Conservation (phyloP, 2,888 invertebrate species). For the Yponomeuta cagnagella region DNA sequence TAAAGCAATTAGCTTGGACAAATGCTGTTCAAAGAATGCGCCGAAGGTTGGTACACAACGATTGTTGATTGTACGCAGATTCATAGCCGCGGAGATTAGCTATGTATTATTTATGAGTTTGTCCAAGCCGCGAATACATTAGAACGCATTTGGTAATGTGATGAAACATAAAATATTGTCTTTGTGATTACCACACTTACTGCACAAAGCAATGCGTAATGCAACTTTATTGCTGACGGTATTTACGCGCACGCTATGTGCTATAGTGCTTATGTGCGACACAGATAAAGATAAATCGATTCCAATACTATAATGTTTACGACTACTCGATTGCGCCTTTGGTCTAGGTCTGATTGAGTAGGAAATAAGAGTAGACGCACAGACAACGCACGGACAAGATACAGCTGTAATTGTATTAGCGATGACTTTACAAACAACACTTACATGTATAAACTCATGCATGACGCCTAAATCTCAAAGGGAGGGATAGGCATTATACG, state of each 20-base stretch:
- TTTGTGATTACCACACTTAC: conserved; percentile 31
- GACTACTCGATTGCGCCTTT: too few species aligned
- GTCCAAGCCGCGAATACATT: conserved; percentile 41
- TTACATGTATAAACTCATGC: too few species aligned
- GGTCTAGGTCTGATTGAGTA: too few species aligned
- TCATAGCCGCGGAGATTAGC: conserved; percentile 15
- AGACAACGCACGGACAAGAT: too few species aligned
- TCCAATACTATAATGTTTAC: not conserved
- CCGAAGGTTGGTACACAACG: conserved; percentile 37
- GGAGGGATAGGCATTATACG: too few species aligned
- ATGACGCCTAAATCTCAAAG: too few species aligned
- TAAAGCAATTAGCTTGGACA: conserved; percentile 54
- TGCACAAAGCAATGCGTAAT: conserved; percentile 37
- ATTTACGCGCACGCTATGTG: not conserved
- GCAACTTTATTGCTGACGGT: conserved; percentile 33
- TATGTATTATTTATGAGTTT: conserved; percentile 36
- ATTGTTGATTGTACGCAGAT: conserved; percentile 25
- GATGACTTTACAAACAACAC: too few species aligned
- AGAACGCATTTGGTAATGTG: conserved; percentile 48
- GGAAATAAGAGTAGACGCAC: too few species aligned
- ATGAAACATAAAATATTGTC: conserved; percentile 54
- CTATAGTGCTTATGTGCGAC: not conserved
- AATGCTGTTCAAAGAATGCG: conserved; percentile 48
- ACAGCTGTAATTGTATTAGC: too few species aligned
- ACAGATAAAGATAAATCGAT: not conserved